Percentiles rank a stretch among this genome's conserved stretches.
phyloP scores from a whole-genome alignment of 2,888 invertebrate genomes.

The Drosophila neonasuta region DNA sequence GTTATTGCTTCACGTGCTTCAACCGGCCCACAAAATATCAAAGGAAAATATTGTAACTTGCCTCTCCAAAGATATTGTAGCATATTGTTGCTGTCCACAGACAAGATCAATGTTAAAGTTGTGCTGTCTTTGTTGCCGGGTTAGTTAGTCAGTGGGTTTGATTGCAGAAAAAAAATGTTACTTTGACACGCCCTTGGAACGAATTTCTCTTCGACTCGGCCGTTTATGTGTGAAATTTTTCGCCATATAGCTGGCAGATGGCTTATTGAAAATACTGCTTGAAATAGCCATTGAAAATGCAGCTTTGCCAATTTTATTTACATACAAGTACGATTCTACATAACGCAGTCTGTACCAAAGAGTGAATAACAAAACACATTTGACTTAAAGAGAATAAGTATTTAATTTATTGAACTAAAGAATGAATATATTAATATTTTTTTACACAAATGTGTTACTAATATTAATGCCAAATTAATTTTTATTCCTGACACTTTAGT shows the following conservation, averaged over 20 bases:
- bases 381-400: too few species aligned
- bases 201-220: slow-evolving; percentile 54
- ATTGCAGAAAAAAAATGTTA: slow-evolving; percentile 40
- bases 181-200: slow-evolving; percentile 68
- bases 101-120: slow-evolving; percentile 64
- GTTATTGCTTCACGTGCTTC: slow-evolving; percentile 64
- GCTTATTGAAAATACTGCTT: neutral
- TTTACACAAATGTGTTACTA: too few species aligned
- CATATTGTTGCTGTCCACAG: slow-evolving; percentile 46
- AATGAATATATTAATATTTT: too few species aligned
- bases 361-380: too few species aligned
- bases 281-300: neutral
- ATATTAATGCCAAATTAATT: too few species aligned
- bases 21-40: slow-evolving; percentile 40
- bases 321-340: neutral
- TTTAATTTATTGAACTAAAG: too few species aligned
- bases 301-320: neutral
- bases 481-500: too few species aligned
- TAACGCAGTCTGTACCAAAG: neutral
- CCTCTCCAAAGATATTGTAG: slow-evolving; percentile 34
- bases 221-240: slow-evolving; percentile 55
- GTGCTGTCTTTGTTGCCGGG: slow-evolving; percentile 18
- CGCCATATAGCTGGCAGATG: neutral
- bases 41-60: slow-evolving; percentile 26
- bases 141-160: slow-evolving; percentile 58